Evolutionary conservation across 2,888 invertebrate species (phyloP).

Genomic region (Drosophila vallismaia): DNA sequence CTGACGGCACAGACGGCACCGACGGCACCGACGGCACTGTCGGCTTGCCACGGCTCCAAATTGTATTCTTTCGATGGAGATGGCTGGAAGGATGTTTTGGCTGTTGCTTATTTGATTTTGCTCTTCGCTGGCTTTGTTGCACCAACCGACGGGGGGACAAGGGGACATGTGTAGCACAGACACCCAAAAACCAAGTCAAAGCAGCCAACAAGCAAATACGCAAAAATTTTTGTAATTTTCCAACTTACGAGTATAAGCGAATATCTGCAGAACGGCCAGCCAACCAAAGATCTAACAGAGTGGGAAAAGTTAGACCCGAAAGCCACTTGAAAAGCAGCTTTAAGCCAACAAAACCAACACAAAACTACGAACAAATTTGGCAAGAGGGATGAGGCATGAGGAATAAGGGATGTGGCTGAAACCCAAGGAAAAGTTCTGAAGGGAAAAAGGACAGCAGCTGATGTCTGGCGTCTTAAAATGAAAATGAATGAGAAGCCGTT

Average conservation of each 20-base stretch:
- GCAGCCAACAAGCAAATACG: constrained; percentile 41
- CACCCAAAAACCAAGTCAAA: constrained; percentile 35
- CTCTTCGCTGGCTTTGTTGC: constrained; percentile 64
- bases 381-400: constrained; percentile 21
- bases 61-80: constrained; percentile 46
- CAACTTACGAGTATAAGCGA: constrained; percentile 64
- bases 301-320: constrained; percentile 12
- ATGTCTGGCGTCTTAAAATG: constrained; percentile 52
- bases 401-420: constrained; percentile 20
- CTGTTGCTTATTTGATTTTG: constrained; percentile 76
- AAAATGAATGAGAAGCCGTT: constrained; percentile 56
- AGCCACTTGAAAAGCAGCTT: constrained; percentile 49
- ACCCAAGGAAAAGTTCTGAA: constrained; percentile 32
- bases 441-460: constrained; percentile 40
- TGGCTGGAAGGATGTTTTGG: constrained; percentile 57
- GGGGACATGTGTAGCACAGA: constrained; percentile 58
- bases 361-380: constrained; percentile 38
- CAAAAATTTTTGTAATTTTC: constrained; percentile 60
- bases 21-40: constrained; percentile 16
- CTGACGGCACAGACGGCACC: constrained; percentile 13
- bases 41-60: constrained; percentile 35
- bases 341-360: constrained; percentile 39
- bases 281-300: constrained; percentile 4
- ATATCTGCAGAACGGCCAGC: constrained; percentile 46
- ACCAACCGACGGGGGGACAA: constrained; percentile 46